A percentile compares a stretch with the other conserved stretches of the same genome.
These are phyloP conservation scores for Lycaena phlaeas DNA, from an alignment of 2,888 invertebrate genomes.

Conservation along the genomic window DNA sequence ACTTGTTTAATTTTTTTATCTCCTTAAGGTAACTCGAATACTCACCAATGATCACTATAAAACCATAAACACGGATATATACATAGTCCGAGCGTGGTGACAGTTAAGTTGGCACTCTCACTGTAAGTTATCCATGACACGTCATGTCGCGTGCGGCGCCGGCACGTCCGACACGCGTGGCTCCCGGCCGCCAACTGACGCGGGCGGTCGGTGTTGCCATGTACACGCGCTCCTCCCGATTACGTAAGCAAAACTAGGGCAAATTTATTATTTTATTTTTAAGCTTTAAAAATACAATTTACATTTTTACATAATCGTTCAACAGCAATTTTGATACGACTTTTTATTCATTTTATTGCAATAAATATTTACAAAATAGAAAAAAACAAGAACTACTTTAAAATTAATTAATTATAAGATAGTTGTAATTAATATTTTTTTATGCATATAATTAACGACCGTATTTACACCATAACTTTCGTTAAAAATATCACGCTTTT, in stretches of 20 bases:
- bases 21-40: constrained; percentile 16
- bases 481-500: no score
- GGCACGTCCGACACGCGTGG: constrained; percentile 40
- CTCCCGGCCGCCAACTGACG: constrained; percentile 54
- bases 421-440: no score
- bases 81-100: constrained; percentile 29
- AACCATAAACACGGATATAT: constrained; percentile 54
- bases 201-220: constrained; percentile 31
- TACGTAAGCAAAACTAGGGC: constrained; percentile 25
- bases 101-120: constrained; percentile 39
- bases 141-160: constrained; percentile 45
- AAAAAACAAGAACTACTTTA: no score
- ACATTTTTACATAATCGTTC: no score
- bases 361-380: no score
- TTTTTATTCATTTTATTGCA: no score
- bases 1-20: neutral
- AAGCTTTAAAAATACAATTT: no score
- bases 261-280: neutral
- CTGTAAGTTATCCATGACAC: constrained; percentile 41
- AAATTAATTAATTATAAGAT: no score
- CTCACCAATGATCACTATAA: constrained; percentile 70
- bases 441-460: no score
- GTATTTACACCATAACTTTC: no score
- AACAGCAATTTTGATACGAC: no score
- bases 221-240: constrained; percentile 22